phyloP scores from a whole-genome alignment of 2,888 invertebrate genomes.

The Phengaris arion region DNA sequence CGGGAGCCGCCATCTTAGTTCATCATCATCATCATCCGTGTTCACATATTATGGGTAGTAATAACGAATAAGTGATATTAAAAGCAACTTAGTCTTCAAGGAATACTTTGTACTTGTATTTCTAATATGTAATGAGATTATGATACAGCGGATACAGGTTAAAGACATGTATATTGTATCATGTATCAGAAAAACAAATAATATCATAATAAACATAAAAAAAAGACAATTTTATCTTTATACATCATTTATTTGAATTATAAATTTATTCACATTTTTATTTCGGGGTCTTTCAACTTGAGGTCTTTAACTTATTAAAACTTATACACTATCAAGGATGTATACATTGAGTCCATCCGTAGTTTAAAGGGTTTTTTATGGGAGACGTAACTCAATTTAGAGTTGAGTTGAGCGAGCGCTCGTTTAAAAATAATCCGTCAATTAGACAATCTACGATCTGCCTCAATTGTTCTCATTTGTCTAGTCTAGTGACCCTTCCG shows the following conservation, averaged over 20 bases:
- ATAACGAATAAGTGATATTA: no score
- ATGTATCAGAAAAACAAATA: not conserved
- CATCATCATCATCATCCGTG: not conserved
- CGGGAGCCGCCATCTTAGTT: constrained; percentile 24
- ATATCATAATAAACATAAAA: not conserved
- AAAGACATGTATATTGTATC: no score
- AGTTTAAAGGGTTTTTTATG: constrained; percentile 17
- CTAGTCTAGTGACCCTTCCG: constrained; percentile 33
- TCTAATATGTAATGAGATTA: no score
- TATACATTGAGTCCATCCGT: constrained; percentile 4
- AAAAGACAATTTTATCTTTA: not conserved
- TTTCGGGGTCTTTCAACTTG: constrained; percentile 1
- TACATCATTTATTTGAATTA: not conserved
- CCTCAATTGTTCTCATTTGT: constrained; percentile 58
- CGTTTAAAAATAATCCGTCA: constrained; percentile 61
- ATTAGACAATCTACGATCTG: constrained; percentile 57
- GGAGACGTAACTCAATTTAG: constrained; percentile 37
- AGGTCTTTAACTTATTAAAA: not conserved
- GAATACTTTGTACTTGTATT: no score
- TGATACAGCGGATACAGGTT: no score
- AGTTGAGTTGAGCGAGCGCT: constrained; percentile 39
- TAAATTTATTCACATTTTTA: not conserved
- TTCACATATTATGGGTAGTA: no score
- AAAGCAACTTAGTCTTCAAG: no score
- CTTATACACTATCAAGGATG: not conserved